phyloP scores from a whole-genome alignment of 2,888 invertebrate genomes.

The Eupithecia insigniata region DNA sequence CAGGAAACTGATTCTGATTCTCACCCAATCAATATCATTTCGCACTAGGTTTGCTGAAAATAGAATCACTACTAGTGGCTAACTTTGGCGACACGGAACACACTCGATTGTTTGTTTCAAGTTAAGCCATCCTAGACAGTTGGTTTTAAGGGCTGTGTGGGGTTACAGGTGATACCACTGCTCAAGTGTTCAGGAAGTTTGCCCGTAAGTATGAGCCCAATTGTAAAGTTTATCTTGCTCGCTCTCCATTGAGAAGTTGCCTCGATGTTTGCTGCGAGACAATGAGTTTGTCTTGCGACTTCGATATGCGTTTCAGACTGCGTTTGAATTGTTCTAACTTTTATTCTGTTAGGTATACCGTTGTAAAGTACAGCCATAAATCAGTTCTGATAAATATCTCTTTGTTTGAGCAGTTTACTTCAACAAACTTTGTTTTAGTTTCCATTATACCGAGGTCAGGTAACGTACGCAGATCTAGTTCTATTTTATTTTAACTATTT shows the following conservation, averaged over 20 bases:
- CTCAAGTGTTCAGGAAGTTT: slow-evolving; percentile 64
- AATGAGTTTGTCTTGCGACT: slow-evolving; percentile 74
- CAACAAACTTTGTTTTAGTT: slow-evolving; percentile 1
- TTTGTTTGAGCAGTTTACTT: slow-evolving; percentile 4
- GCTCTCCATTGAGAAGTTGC: slow-evolving; percentile 68
- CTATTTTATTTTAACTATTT: neutral
- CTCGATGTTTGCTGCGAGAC: slow-evolving; percentile 64
- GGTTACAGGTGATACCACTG: slow-evolving; percentile 68
- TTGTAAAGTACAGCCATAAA: neutral
- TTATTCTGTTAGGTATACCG: slow-evolving; percentile 11
- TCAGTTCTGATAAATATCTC: slow-evolving; percentile 5
- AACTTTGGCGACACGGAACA: slow-evolving; percentile 51
- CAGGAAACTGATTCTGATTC: neutral
- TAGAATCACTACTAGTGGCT: slow-evolving; percentile 17
- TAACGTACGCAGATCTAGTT: neutral
- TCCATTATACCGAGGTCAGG: neutral
- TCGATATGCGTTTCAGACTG: slow-evolving; percentile 61
- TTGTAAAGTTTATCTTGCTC: slow-evolving; percentile 67
- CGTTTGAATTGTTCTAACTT: slow-evolving; percentile 38
- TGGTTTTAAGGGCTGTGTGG: slow-evolving; percentile 62
- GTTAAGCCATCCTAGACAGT: slow-evolving; percentile 55
- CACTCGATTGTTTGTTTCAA: slow-evolving; percentile 57
- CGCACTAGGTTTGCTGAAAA: neutral
- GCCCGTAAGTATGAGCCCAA: slow-evolving; percentile 67
- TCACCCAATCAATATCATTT: neutral